These are phyloP conservation scores for Siphamia tubifer DNA, from an alignment of 2,113 vertebrate species.

Conservation along the genomic window DNA sequence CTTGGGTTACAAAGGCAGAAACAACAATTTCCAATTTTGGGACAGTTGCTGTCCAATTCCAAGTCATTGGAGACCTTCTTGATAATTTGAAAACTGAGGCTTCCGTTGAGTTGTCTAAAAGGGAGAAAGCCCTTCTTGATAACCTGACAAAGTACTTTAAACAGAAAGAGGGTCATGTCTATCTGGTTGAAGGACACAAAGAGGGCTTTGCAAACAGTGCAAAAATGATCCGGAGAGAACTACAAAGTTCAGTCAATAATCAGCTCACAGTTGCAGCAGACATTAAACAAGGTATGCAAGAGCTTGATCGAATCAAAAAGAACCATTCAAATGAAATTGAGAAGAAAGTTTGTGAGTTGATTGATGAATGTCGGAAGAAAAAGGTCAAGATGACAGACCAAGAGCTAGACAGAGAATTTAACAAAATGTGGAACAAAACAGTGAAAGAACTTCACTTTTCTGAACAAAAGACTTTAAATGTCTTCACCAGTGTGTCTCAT, in stretches of 20 bases:
- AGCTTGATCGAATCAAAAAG: conserved; percentile 35
- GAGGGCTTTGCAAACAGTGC: conserved; percentile 40
- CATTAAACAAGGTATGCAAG: conserved; percentile 19
- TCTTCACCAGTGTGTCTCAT: not conserved
- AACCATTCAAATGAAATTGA: conserved; percentile 32
- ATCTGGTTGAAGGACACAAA: conserved; percentile 51
- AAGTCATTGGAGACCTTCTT: conserved; percentile 20
- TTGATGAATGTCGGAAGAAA: not conserved
- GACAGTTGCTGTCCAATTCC: not conserved
- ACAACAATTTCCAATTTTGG: conserved; percentile 50
- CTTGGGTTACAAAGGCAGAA: conserved; percentile 44
- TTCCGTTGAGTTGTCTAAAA: not conserved
- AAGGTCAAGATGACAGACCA: not conserved
- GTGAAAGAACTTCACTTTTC: not conserved
- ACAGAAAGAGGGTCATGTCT: conserved; percentile 33
- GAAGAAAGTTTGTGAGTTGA: not conserved
- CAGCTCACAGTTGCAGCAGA: conserved; percentile 13
- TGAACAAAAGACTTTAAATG: not conserved
- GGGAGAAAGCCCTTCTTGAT: conserved; percentile 31
- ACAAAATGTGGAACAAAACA: not conserved
- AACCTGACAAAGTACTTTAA: conserved; percentile 41
- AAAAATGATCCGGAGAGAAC: conserved; percentile 35
- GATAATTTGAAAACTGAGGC: conserved; percentile 21
- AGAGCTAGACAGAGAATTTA: not conserved
- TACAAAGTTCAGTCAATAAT: conserved; percentile 4